Evolutionary conservation across 2,797 vertebrate species (phyloP), one percentile per base, ranked within the genome.

Genomic region (Typhlichthys subterraneus): DNA sequence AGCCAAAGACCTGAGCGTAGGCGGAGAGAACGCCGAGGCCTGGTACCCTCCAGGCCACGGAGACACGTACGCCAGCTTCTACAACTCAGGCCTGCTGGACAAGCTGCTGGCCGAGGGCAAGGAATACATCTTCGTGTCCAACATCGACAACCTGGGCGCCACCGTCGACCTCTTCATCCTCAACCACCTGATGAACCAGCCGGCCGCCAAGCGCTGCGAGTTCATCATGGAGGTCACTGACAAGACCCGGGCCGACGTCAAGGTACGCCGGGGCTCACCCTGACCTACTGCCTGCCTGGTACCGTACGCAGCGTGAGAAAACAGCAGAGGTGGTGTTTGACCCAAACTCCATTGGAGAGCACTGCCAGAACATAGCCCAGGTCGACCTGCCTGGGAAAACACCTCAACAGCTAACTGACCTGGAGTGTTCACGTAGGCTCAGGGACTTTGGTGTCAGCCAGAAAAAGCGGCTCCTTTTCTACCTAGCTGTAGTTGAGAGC

Each of bases 221-320:
- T 99, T 99, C 80, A 91, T 99, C 87, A 99, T 99, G 97, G 97
- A 99, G 90, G 97, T 99, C 84, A 99, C 97, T 1, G 96, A 99
- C 87, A 99, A 98, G 87, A 98, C 97, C 51, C 81, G 96, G 59
- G 97, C 97, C 0, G 97, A 99, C 60, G 96, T 99, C 72, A 98
- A 99, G 95, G 97, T 98, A 81, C 23, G 23, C 23, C 23, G 23
- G 23, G 23, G 23, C 23, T 29, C 23, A 29, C 23, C 23, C 23
- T 29, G 23, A 29, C 23, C 4, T 4, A 3, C 4, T 29, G 23
- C 23, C 4, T 29, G 3, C 23, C 23, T 29, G 23, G 23, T 23
- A 23, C 23, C 3, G 23, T 23, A 23, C 23, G 23, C 23, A 23
- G 3, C 23, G 23, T 23, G 23, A 23, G 23, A 4, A 23, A 23